Conservation (phyloP, 2,888 invertebrate species). For the Drosophila borealis region DNA sequence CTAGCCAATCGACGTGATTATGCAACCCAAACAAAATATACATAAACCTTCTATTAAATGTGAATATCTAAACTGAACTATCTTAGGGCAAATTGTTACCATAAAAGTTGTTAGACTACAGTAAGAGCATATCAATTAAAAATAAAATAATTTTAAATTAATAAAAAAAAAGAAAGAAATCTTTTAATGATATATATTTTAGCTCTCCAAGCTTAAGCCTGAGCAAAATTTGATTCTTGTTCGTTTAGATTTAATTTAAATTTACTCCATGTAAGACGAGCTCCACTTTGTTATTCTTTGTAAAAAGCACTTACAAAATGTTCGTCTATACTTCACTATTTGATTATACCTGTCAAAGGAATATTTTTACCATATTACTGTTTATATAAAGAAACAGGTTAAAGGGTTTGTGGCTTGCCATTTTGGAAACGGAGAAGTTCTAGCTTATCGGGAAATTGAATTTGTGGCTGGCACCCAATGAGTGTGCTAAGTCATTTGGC, state of each 20-base stretch:
- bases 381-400: slow-evolving; percentile 7
- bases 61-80: no score
- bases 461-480: slow-evolving; percentile 71
- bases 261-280: not conserved
- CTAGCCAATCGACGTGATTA: no score
- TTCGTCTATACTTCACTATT: not conserved
- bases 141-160: no score
- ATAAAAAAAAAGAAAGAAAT: no score
- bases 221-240: not conserved
- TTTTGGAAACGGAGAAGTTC: slow-evolving; percentile 18
- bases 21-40: no score
- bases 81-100: no score
- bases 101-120: no score
- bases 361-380: not conserved
- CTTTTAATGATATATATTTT: not conserved
- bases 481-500: slow-evolving; percentile 74
- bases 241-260: not conserved
- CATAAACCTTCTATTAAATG: no score
- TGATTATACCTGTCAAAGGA: not conserved
- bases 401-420: slow-evolving; percentile 15
- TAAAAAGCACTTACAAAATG: not conserved
- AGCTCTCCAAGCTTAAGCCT: not conserved
- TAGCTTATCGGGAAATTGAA: slow-evolving; percentile 70
- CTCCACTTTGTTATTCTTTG: not conserved
- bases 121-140: no score